Evolutionary conservation across 2,797 vertebrate species (phyloP).

Genomic region (Oreochromis mossambicus): DNA sequence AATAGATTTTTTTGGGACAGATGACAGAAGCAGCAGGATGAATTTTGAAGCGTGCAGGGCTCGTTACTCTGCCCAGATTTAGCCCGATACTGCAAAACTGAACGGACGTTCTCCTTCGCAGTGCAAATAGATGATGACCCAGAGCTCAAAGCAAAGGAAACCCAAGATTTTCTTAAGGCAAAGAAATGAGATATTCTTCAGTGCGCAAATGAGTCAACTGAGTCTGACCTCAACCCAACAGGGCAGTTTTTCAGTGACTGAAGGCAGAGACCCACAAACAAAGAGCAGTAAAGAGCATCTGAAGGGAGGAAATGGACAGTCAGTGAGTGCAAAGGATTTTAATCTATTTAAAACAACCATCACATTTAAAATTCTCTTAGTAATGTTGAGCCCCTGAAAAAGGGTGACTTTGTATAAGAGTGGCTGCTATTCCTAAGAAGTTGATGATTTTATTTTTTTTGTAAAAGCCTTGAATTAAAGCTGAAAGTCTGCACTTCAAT

Average conservation of each 20-base stretch:
- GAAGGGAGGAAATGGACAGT: background rate
- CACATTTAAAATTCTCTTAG: background rate
- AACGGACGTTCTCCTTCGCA: background rate
- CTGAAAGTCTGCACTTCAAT: background rate
- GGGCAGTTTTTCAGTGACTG: background rate
- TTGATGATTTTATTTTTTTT: background rate
- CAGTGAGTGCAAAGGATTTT: background rate
- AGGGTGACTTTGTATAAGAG: background rate
- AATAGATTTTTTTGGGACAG: background rate
- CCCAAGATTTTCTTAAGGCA: background rate
- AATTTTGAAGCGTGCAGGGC: background rate
- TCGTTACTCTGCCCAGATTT: background rate
- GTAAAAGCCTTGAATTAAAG: background rate
- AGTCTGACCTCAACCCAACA: background rate
- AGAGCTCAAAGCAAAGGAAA: no score
- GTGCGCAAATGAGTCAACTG: background rate
- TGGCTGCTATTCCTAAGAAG: background rate
- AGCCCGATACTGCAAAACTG: background rate
- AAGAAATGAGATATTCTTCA: background rate
- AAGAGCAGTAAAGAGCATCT: background rate
- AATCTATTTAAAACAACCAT: background rate
- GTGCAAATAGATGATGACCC: background rate
- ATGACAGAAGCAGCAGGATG: background rate
- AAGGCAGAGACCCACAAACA: background rate
- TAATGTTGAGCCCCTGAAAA: background rate